Conservation (phyloP, 2,888 invertebrate genomes). For the Bunonema sp. region DNA sequence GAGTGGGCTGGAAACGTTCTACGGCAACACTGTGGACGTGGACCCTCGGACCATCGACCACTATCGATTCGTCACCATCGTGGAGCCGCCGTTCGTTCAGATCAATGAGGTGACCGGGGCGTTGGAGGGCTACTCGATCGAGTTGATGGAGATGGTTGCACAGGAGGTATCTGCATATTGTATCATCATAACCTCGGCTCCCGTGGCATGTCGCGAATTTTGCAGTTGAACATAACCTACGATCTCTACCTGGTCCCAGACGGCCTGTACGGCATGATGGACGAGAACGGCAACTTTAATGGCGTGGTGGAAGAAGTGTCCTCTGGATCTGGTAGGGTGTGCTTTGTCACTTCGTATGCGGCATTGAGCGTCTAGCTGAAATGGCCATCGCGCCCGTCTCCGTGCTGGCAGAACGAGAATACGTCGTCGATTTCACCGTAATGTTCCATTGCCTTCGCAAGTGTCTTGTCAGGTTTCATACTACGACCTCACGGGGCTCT, state of each 20-base stretch:
- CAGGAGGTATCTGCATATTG: too few relatives aligned
- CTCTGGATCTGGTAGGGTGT: constrained; percentile 11
- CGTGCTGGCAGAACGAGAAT: constrained; percentile 90
- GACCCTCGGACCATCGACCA: too few relatives aligned
- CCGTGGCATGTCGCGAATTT: too few relatives aligned
- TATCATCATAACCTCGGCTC: too few relatives aligned
- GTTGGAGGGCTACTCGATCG: constrained; percentile 71
- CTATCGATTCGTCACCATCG: too few relatives aligned
- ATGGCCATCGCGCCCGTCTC: constrained; percentile 81
- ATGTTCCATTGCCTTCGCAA: neutral
- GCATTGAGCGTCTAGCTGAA: too few relatives aligned
- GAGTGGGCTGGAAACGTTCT: constrained; percentile 12
- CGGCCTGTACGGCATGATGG: constrained; percentile 72
- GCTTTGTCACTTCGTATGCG: neutral
- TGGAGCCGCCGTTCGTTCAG: too few relatives aligned
- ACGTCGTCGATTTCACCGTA: constrained; percentile 79
- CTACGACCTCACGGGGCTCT: constrained; percentile 89
- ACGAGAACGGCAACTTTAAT: constrained; percentile 69
- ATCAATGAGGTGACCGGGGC: constrained; percentile 5
- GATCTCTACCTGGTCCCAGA: constrained; percentile 61
- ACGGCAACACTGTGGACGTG: too few relatives aligned
- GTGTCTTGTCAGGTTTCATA: constrained; percentile 68
- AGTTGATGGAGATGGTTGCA: constrained; percentile 71
- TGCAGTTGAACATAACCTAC: constrained; percentile 77
- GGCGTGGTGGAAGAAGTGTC: constrained; percentile 59